Evolutionary conservation across 1,140 invertebrate genomes (phyloP).

Genomic region (Papilio machaon): DNA sequence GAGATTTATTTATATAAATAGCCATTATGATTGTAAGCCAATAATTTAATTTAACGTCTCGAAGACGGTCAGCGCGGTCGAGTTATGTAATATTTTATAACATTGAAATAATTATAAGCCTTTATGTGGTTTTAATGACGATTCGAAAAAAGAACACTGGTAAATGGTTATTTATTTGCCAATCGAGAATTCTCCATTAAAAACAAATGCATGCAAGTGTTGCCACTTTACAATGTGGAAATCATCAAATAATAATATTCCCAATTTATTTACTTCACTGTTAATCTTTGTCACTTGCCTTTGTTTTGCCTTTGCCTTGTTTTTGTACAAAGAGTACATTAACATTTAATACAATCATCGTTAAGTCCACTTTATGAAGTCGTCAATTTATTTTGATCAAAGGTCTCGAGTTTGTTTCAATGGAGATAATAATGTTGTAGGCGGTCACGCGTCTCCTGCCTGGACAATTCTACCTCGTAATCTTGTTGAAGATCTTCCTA

Average conservation of each 20-base stretch:
- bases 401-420: constrained; percentile 24
- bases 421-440: constrained; percentile 30
- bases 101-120: not conserved
- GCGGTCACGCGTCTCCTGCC: not conserved
- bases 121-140: not conserved
- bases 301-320: too few relatives aligned
- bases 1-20: constrained; percentile 37
- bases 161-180: too few relatives aligned
- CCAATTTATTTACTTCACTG: not conserved
- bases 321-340: constrained; percentile 5
- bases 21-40: constrained; percentile 36
- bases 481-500: constrained; percentile 33
- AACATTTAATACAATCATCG: constrained; percentile 12
- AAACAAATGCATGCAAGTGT: too few relatives aligned
- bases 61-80: not conserved
- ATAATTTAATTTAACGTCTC: constrained; percentile 39
- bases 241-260: not conserved
- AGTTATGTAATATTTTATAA: not conserved
- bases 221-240: too few relatives aligned
- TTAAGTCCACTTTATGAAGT: constrained; percentile 16
- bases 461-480: constrained; percentile 24
- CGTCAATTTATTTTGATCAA: constrained; percentile 39
- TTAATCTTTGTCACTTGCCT: not conserved
- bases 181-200: too few relatives aligned
- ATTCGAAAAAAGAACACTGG: not conserved